Evolutionary conservation across 2,113 vertebrate species (phyloP).

Genomic region (Meleagris gallopavo): DNA sequence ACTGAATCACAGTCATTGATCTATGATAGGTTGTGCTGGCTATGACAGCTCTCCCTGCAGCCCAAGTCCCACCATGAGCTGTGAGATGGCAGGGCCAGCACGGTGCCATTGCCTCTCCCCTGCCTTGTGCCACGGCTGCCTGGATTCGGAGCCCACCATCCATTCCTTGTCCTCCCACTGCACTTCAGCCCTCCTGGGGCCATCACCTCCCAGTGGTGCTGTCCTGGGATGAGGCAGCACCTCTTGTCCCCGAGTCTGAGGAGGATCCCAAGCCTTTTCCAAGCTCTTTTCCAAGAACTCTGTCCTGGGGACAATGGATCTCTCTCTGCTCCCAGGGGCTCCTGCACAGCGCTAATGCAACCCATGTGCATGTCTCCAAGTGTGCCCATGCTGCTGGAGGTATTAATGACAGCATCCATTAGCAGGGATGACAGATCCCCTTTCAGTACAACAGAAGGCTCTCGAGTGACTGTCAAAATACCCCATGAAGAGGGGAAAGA

Average conservation of each 20-base stretch:
- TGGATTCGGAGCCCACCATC: neutral
- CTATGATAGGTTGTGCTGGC: neutral
- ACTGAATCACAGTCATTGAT: neutral
- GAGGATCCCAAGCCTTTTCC: neutral
- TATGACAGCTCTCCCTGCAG: neutral
- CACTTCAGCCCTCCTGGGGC: neutral
- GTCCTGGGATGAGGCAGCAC: neutral
- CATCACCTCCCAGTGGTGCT: neutral
- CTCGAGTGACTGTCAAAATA: constrained; percentile 21
- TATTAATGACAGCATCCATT: constrained; percentile 50
- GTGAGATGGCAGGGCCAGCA: neutral
- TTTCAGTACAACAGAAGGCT: constrained; percentile 49
- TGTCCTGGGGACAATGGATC: neutral
- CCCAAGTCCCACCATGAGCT: neutral
- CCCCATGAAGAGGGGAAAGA: neutral
- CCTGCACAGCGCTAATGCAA: neutral
- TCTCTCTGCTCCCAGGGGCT: neutral
- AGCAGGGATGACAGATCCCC: constrained; percentile 34
- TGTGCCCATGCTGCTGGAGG: neutral
- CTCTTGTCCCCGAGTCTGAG: neutral
- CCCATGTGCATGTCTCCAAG: neutral
- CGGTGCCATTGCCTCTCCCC: neutral
- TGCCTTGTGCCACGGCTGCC: neutral
- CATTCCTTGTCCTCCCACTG: neutral
- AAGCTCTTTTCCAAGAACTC: neutral